These are phyloP conservation scores for Griposia aprilina DNA, from an alignment of 2,888 invertebrate species.

Conservation along the genomic window DNA sequence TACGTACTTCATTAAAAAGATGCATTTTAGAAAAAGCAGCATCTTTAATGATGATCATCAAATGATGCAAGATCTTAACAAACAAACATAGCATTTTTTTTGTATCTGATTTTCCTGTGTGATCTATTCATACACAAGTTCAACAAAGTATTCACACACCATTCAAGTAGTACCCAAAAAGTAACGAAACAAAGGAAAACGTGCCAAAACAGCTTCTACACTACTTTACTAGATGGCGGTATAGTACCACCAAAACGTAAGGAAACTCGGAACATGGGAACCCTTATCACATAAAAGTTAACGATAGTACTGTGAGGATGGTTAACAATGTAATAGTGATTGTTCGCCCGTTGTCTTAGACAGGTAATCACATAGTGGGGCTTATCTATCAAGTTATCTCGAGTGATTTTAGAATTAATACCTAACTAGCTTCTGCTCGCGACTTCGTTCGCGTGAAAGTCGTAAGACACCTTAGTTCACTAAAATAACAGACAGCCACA, in stretches of 20 bases:
- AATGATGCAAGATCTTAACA: not conserved
- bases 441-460: no score
- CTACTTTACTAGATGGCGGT: conserved; percentile 41
- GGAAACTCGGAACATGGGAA: conserved; percentile 2
- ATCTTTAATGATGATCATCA: no score
- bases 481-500: no score
- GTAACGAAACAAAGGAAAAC: conserved; percentile 9
- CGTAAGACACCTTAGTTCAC: no score
- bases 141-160: not conserved
- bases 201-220: conserved; percentile 22
- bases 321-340: conserved; percentile 54
- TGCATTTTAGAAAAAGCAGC: not conserved
- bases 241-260: conserved; percentile 26
- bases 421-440: no score
- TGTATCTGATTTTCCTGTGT: not conserved
- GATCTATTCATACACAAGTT: not conserved
- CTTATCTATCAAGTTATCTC: conserved; percentile 37
- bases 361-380: conserved; percentile 51
- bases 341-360: conserved; percentile 44
- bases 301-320: conserved; percentile 36
- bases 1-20: not conserved
- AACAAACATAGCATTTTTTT: not conserved
- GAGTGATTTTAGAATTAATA: conserved; percentile 34
- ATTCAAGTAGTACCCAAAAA: not conserved
- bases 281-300: conserved; percentile 53